A percentile compares a stretch with the other conserved stretches of the same genome.
Evolutionary conservation across 2,797 vertebrate genomes (phyloP).

Genomic region (Dipus sagitta): DNA sequence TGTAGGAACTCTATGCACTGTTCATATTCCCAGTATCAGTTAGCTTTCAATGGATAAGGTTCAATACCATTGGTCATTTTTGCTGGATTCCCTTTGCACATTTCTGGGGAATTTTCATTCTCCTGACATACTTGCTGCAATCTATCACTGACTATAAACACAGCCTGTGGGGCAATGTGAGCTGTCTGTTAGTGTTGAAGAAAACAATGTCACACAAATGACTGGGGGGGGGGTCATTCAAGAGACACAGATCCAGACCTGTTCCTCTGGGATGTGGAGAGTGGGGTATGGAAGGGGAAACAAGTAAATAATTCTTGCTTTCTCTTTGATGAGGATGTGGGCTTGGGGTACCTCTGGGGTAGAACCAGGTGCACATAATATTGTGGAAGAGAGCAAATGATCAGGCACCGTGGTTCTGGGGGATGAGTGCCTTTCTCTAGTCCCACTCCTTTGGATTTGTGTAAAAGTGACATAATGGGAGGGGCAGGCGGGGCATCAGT

Average conservation of each 20-base stretch:
- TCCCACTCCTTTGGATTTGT: neutral
- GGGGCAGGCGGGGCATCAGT: neutral
- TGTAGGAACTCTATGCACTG: neutral
- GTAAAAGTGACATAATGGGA: neutral
- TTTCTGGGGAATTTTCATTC: neutral
- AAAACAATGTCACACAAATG: neutral
- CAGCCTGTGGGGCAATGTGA: rapidly evolving
- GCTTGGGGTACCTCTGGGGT: neutral
- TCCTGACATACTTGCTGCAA: neutral
- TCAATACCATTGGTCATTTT: neutral
- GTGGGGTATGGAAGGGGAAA: too few species aligned
- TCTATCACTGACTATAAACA: neutral
- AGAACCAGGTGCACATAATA: neutral
- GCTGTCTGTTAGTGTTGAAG: neutral
- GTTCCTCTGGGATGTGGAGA: neutral
- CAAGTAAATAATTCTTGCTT: neutral
- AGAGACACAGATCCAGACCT: neutral
- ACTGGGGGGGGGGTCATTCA: rapidly evolving
- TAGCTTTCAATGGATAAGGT: neutral
- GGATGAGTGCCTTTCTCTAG: neutral
- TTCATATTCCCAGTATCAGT: neutral
- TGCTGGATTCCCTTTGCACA: neutral
- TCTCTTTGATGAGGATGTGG: neutral
- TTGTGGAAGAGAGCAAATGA: neutral
- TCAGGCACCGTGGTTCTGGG: too few species aligned